Conservation (phyloP, 2,888 invertebrate genomes). For the Melangyna quadrimaculata region DNA sequence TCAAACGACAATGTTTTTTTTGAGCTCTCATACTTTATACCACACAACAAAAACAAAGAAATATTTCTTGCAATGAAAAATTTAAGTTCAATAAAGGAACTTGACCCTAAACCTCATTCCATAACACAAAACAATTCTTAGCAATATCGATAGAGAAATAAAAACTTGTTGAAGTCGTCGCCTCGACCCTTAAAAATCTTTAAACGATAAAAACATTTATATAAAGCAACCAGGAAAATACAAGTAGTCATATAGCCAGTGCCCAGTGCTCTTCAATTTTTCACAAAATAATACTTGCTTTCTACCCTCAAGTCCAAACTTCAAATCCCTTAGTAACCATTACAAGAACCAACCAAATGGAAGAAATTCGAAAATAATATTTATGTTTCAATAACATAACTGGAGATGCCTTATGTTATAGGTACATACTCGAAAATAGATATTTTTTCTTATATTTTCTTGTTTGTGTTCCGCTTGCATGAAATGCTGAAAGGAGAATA, state of each 20-base stretch:
- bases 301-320: too few species aligned
- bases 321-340: constrained; percentile 1
- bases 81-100: not conserved
- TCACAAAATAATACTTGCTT: not conserved
- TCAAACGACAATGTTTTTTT: too few species aligned
- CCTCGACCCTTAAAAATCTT: not conserved
- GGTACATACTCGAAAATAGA: too few species aligned
- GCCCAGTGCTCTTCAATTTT: constrained; percentile 1
- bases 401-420: constrained; percentile 19
- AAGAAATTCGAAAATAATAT: constrained; percentile 31
- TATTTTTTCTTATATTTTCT: not conserved
- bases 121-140: not conserved
- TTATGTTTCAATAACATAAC: constrained; percentile 26
- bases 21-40: too few species aligned
- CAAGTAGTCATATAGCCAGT: not conserved
- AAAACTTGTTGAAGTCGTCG: not conserved
- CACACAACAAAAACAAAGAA: too few species aligned
- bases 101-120: not conserved
- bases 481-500: not conserved
- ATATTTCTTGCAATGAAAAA: not conserved
- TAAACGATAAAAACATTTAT: not conserved
- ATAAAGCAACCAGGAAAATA: not conserved
- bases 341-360: constrained; percentile 21
- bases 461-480: not conserved
- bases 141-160: not conserved